Evolutionary conservation across 2,888 invertebrate species (phyloP), one percentile per base, ranked within the genome.

Genomic region (Hypena proboscidalis): DNA sequence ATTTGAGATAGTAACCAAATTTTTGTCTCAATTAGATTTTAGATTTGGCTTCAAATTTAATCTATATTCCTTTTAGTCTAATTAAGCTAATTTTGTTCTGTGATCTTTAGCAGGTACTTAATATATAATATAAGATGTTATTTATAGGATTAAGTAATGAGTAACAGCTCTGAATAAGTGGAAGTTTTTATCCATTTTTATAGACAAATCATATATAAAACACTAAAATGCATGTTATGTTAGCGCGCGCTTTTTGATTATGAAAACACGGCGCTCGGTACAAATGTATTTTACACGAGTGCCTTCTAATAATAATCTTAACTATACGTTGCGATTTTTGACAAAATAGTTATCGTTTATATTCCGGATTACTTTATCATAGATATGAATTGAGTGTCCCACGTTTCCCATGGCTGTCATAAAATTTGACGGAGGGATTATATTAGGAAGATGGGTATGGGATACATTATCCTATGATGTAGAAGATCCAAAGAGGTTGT

Each of bases 51-150:
- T n/a, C n/a, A n/a, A n/a, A n/a, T n/a, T n/a, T n/a, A n/a, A n/a
- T n/a, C n/a, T n/a, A n/a, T 70, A 71, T 67, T 65, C 52, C 50
- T 45, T 37, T 41, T 56, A 57, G 57, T 8, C 34, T 58, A 60
- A 40, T 55, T 62, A 56, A 58, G 46, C 45, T 68, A 58, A 59
- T 65, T 67, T 63, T 69, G 62, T 76, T 72, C 78, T 80, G 80
- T 80, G 80, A 80, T 80, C 58, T 64, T 70, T 75, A 73, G 70
- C 58, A 61, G 63, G 70, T 74, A 74, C n/a, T 66, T 71, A 67
- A 42, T 58, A 60, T 38, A 59, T 36, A 53, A 51, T 29, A 30
- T 62, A 59, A 68, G 64, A 42, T 45, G 37, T 59, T 59, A 60
- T 60, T 63, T 58, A 58, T 62, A 63, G 31, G 20, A 29, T 32